Percentiles rank a stretch among this genome's conserved stretches.
Evolutionary conservation across 1,140 invertebrate genomes (phyloP).

Genomic region (Riptortus pedestris): DNA sequence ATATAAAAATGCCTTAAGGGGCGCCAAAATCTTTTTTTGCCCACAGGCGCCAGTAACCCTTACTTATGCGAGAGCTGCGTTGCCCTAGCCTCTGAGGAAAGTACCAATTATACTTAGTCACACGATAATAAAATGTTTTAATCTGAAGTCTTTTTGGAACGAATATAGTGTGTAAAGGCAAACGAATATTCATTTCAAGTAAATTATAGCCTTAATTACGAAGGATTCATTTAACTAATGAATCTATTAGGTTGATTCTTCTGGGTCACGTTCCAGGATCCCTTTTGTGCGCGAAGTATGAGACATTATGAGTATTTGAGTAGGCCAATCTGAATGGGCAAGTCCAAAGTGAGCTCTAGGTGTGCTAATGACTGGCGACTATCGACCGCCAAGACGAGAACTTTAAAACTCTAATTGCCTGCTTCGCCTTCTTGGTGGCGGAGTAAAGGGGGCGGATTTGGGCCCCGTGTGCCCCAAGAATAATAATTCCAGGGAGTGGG

Average conservation of each 20-base stretch:
- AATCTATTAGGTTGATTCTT: background rate
- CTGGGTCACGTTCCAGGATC: background rate
- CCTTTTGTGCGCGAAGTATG: background rate
- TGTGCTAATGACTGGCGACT: slow-evolving; percentile 4
- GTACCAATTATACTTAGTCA: too few relatives aligned
- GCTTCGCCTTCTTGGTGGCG: too few relatives aligned
- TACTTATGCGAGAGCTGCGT: too few relatives aligned
- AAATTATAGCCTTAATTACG: background rate
- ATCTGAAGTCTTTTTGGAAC: too few relatives aligned
- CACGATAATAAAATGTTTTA: too few relatives aligned
- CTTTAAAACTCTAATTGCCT: background rate
- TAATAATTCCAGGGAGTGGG: background rate
- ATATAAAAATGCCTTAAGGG: too few relatives aligned
- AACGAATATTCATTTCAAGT: too few relatives aligned
- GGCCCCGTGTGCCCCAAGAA: background rate
- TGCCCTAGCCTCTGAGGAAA: too few relatives aligned
- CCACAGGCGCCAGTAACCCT: too few relatives aligned
- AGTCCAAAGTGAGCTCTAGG: background rate
- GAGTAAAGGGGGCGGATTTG: too few relatives aligned
- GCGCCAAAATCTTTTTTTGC: too few relatives aligned
- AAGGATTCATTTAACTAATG: background rate
- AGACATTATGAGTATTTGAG: background rate
- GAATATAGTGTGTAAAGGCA: too few relatives aligned
- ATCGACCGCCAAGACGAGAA: background rate
- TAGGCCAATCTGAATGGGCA: background rate